Evolutionary conservation across 92 coral and sea anemone genomes (phyloP), one percentile per base, ranked within the genome.

Genomic region (Diadumene lineata): DNA sequence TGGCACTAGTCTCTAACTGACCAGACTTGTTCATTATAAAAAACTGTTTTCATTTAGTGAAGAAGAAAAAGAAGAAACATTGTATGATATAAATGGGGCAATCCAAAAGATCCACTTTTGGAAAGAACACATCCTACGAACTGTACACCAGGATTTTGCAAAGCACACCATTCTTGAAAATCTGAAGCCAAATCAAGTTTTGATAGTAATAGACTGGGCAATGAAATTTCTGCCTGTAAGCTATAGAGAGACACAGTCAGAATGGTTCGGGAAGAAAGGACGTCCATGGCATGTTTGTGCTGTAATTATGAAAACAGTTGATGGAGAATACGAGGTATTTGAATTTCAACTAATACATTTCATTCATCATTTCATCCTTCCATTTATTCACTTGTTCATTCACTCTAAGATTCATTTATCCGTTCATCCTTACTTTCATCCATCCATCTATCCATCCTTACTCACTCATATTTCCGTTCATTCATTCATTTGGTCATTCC

Each of bases 211-310:
- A 55, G 86, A 74, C 64, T 81, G 75, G 75, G 80, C 80, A 64
- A 74, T 81, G 80, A 81, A 81, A 69, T 80, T 66, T 65, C 56
- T 80, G 38, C 79, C 85, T 46, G 43, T 67, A 13, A 44, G 85
- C 57, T 81, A 60, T 31, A 56, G 85, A 22, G 85, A 81, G 53
- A 72, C 85, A 19, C 84, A 79, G 63, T 70, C 84, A 32, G 84
- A 79, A 22, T 79, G 84, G 84, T 79, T 56, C 38, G 84, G 79
- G 18, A 71, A 79, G 31, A 79, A 79, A 28, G 78, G 84, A 31
- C 70, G 84, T 33, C 75, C 84, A 27, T 79, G 84, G 84, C 84
- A 79, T 44, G 78, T 79, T 23, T 71, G 77, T 56, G 84, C 68
- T 34, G 84, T 79, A 46, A 71, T 79, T 30, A 32, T 78, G 10